Percentiles rank a stretch among this genome's conserved stretches.
Conservation (phyloP, 2,888 invertebrate genomes). For the Morinoia aosen region DNA sequence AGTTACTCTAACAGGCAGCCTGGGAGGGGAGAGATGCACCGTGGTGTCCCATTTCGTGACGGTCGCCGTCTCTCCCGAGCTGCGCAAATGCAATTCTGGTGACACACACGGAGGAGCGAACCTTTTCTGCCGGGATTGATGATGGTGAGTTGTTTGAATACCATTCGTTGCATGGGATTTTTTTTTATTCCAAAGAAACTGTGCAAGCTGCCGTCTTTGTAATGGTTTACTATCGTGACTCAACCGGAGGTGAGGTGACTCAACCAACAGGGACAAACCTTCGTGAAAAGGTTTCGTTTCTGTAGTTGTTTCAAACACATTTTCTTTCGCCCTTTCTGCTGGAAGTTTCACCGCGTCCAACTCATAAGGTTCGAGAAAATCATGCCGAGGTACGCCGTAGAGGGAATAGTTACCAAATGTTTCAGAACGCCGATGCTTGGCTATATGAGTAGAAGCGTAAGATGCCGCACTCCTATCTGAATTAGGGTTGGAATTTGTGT, state of each 20-base stretch:
- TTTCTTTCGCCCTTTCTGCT: background rate
- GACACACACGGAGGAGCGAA: background rate
- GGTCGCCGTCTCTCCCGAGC: background rate
- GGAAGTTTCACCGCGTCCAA: background rate
- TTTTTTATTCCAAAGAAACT: background rate
- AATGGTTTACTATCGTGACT: background rate
- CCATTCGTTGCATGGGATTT: background rate
- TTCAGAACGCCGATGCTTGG: no score
- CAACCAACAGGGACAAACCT: background rate
- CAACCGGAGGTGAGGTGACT: background rate
- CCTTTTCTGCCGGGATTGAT: background rate
- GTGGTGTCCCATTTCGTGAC: background rate
- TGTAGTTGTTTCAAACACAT: background rate
- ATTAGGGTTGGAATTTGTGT: background rate
- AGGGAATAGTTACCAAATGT: no score
- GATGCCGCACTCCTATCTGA: background rate
- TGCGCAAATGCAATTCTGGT: background rate
- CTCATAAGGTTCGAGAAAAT: background rate
- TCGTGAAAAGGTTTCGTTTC: background rate
- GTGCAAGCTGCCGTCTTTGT: background rate
- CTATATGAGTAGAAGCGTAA: background rate
- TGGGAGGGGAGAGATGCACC: background rate
- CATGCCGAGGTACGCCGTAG: no score
- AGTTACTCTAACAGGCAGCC: background rate
- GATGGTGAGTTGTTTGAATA: background rate